phyloP scores from a whole-genome alignment of 2,797 vertebrate species.

The Enteromius mattozi region DNA sequence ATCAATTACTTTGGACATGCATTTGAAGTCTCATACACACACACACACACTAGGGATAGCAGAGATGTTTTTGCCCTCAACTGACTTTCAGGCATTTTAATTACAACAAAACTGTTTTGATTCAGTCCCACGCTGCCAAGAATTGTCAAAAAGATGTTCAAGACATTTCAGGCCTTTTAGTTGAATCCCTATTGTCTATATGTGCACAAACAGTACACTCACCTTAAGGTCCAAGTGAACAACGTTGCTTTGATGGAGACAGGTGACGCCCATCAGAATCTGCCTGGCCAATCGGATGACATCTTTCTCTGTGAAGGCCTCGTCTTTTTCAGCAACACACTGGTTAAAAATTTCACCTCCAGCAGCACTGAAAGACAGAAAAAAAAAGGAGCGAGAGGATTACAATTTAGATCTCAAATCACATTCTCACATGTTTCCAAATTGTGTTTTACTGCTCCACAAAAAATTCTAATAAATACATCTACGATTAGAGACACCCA shows the following conservation, averaged over 20 bases:
- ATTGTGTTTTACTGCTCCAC: background rate
- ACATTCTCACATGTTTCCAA: background rate
- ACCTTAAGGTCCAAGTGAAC: slow-evolving; percentile 88
- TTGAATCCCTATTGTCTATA: background rate
- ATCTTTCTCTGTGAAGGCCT: slow-evolving; percentile 85
- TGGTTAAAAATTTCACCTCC: slow-evolving; percentile 87
- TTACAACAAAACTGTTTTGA: background rate
- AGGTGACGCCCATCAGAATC: slow-evolving; percentile 81
- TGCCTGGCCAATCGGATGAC: slow-evolving; percentile 82
- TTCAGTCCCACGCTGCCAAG: background rate
- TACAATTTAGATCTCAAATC: background rate
- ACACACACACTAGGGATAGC: background rate
- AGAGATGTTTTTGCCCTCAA: background rate
- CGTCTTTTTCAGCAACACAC: slow-evolving; percentile 83
- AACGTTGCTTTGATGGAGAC: slow-evolving; percentile 81
- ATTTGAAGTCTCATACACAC: background rate
- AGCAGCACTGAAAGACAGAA: slow-evolving; percentile 74
- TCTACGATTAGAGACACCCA: background rate
- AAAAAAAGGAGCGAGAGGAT: background rate
- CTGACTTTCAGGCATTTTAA: background rate
- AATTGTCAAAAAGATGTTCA: background rate
- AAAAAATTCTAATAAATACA: background rate
- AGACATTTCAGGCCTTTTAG: background rate
- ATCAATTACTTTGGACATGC: background rate
- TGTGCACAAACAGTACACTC: slow-evolving; percentile 40